Base-by-base conservation (phyloP, 2,888 invertebrate species). In the Eurytoma adleriae region DNA sequence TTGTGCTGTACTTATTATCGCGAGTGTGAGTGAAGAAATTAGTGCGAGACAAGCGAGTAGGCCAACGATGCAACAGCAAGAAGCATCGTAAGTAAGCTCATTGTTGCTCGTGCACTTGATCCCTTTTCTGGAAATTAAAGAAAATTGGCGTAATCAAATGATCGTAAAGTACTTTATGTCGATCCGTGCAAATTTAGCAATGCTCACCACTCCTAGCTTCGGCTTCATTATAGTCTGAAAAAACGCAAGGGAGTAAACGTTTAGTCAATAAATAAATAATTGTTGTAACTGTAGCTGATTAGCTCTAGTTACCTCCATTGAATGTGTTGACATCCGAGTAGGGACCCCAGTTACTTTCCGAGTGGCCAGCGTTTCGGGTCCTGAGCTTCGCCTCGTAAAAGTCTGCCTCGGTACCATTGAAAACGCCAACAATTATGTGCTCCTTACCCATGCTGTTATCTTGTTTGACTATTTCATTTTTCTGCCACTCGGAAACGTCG, bases 381-480 rank as follows among this genome's bases (percentile, higher is more conserved):
- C 79, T 68, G 1, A 86, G 74, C 61, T 64, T 84, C 24, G 84
- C 83, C 75, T 87, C 85, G 82, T 86, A 84, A 1, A 78, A 71
- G 24, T 84, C 86, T 12, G 84, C 74, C 48, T 81, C 70, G 62
- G 86, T 84, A 71, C 74, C 80, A n/a, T 66, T 69, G 10, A 87
- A 74, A 12, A 70, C 78, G 54, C 84, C 80, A 54, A 83, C 78
- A 50, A 83, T 78, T 5, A 69, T 77, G 64, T 85, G 85, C 66
- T 80, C 76, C 68, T 84, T 85, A 13, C 84, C 84, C 18, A 77
- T 30, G 10, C 82, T 84, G 57, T 84, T 81, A 24, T 69, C 73
- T 2, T 85, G 84, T n/a, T 80, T 30, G 61, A 76, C 20, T 82
- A 85, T 52, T 18, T 80, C 7, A 56, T 59, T 18, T 54, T 50